Conservation (phyloP, 2,888 invertebrate genomes). For the Anthrax anthrax region DNA sequence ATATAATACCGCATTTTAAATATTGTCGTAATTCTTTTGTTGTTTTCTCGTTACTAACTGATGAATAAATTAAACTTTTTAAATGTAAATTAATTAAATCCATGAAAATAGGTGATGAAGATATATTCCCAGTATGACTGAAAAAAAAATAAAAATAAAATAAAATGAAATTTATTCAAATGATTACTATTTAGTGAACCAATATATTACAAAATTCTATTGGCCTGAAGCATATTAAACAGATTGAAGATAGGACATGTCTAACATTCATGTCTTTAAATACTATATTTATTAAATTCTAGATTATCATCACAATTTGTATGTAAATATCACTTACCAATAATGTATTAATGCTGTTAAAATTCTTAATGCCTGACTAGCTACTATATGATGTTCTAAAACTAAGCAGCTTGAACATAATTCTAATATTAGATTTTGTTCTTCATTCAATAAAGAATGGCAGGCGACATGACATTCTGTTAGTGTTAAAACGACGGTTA, state of each 20-base stretch:
- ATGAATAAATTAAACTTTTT: conserved; percentile 29
- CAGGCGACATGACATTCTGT: conserved; percentile 32
- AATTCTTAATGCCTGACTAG: conserved; percentile 30
- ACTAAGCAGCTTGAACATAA: conserved; percentile 30
- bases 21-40: conserved; percentile 27
- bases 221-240: too few relatives aligned
- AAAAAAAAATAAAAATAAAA: too few relatives aligned
- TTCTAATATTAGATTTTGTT: conserved; percentile 24
- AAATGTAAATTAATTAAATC: conserved; percentile 29
- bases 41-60: conserved; percentile 25
- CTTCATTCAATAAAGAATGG: conserved; percentile 26
- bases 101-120: conserved; percentile 22
- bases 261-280: too few relatives aligned
- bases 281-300: too few relatives aligned
- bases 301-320: too few relatives aligned
- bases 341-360: conserved; percentile 22
- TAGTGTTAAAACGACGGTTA: conserved; percentile 28
- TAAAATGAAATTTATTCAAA: not conserved
- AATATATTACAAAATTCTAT: too few relatives aligned
- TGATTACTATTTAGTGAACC: too few relatives aligned
- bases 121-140: conserved; percentile 14
- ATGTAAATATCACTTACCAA: conserved; percentile 12
- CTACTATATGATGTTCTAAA: conserved; percentile 27
- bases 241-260: too few relatives aligned
- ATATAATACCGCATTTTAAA: conserved; percentile 51